Evolutionary conservation across 2,888 invertebrate genomes (phyloP).

Genomic region (Drosophila hamatofila): DNA sequence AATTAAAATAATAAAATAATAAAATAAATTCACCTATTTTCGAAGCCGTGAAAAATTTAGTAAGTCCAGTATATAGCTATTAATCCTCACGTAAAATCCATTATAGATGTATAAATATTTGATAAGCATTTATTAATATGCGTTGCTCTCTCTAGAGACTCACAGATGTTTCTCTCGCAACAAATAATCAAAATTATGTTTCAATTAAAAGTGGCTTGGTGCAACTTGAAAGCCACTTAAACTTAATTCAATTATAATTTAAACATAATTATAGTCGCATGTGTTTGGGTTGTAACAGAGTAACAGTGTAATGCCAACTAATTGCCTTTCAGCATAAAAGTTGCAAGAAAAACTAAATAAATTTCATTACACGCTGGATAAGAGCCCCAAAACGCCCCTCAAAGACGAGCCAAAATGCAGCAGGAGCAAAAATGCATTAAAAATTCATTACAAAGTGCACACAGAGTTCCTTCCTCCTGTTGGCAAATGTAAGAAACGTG

Average conservation of each 20-base stretch:
- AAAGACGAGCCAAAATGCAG: conserved; percentile 28
- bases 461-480: conserved; percentile 9
- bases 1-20: too few relatives aligned
- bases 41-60: too few relatives aligned
- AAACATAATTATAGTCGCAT: conserved; percentile 51
- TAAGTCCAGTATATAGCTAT: too few relatives aligned
- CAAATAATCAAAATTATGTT: conserved; percentile 33
- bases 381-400: conserved; percentile 2
- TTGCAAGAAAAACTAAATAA: conserved; percentile 45
- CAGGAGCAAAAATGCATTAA: conserved; percentile 63
- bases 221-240: conserved; percentile 60
- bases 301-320: conserved; percentile 44
- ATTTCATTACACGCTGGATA: conserved; percentile 49
- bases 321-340: conserved; percentile 52
- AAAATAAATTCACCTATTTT: too few relatives aligned
- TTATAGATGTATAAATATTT: background rate
- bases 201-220: conserved; percentile 48
- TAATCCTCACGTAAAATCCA: too few relatives aligned
- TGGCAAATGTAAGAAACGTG: conserved; percentile 47
- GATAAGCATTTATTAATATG: background rate
- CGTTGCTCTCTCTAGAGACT: background rate
- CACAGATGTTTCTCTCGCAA: background rate
- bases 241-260: conserved; percentile 70
- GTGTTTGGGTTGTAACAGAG: conserved; percentile 35
- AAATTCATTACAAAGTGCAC: conserved; percentile 67